Base-by-base conservation (phyloP, 2,797 vertebrate genomes). In the Onychomys leucogaster region DNA sequence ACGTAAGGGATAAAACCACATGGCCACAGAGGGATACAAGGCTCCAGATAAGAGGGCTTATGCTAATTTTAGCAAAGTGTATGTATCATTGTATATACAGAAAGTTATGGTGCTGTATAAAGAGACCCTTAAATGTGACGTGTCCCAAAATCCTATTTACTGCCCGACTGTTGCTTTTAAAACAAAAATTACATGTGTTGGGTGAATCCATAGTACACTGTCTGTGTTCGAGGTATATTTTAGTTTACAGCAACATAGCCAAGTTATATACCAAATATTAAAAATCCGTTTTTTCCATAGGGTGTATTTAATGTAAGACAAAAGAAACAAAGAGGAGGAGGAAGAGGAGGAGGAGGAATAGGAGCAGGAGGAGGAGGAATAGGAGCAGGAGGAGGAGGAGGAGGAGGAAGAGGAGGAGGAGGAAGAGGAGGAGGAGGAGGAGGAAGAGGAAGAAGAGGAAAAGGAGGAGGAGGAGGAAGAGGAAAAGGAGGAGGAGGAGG, bases 31-130 rank as follows among this genome's bases (percentile, higher is more conserved):
- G 97, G 96, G 83, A 85, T 94, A 88, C 2, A 2, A 43, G 94
- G 90, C 55, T 77, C 76, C 55, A 95, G 89, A 94, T 78, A 97
- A 0, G 57, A 95, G 84, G 89, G 52, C 76, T 93, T 96, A 96
- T 90, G 97, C 86, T 97, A 96, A 97, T 97, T 95, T 96, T 90
- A 95, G 94, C 81, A 92, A 97, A 97, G 93, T 93, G 89, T 95
- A 94, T 94, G 77, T 90, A 82, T 96, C 90, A 97, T 96, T 98
- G 93, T 97, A 95, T 96, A 97, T 67, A 94, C 87, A 84, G 86
- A 73, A 91, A 96, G 92, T 96, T 96, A 97, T 85, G 49, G 87
- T 78, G 95, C 87, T 95, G 94, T 94, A 96, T 97, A 98, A 97
- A 96, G 87, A 93, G 76, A 96, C 89, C 76, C 75, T 96, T 95